These are phyloP conservation scores for Arenaria interpres DNA, from an alignment of 2,113 vertebrate genomes.

Conservation along the genomic window DNA sequence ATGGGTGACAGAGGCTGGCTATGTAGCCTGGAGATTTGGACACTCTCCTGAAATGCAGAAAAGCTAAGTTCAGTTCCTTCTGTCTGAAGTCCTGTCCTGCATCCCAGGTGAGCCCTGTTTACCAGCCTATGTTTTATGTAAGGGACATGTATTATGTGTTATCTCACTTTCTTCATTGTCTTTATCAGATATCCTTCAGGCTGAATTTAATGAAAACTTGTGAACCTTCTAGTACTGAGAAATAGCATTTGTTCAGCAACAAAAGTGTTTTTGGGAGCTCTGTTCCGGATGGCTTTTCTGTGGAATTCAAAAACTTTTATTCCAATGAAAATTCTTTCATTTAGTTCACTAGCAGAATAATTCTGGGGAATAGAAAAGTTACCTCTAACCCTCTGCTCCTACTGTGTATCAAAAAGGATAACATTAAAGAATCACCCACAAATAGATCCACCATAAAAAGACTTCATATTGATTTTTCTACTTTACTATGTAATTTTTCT, in stretches of 20 bases:
- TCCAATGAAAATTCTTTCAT: constrained; percentile 80
- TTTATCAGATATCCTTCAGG: neutral
- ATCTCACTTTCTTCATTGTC: neutral
- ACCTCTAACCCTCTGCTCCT: constrained; percentile 74
- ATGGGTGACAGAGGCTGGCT: neutral
- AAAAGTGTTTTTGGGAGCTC: neutral
- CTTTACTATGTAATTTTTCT: constrained; percentile 51
- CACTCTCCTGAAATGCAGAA: neutral
- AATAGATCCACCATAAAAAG: constrained; percentile 74
- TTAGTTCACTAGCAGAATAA: constrained; percentile 71
- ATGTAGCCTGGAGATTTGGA: neutral
- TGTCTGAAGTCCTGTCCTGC: neutral
- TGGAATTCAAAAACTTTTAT: constrained; percentile 70
- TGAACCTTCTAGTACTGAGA: neutral
- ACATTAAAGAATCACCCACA: constrained; percentile 75
- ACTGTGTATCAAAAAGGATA: constrained; percentile 75
- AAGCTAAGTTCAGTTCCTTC: neutral
- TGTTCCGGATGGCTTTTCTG: constrained; percentile 77
- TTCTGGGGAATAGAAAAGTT: constrained; percentile 63
- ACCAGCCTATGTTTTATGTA: neutral
- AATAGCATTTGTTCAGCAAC: neutral
- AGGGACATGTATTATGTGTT: accelerated
- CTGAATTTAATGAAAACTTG: neutral
- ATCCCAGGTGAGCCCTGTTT: neutral
- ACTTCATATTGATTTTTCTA: constrained; percentile 69